Evolutionary conservation across 1,140 invertebrate genomes (phyloP).

Genomic region (Sesamia nonagrioides): DNA sequence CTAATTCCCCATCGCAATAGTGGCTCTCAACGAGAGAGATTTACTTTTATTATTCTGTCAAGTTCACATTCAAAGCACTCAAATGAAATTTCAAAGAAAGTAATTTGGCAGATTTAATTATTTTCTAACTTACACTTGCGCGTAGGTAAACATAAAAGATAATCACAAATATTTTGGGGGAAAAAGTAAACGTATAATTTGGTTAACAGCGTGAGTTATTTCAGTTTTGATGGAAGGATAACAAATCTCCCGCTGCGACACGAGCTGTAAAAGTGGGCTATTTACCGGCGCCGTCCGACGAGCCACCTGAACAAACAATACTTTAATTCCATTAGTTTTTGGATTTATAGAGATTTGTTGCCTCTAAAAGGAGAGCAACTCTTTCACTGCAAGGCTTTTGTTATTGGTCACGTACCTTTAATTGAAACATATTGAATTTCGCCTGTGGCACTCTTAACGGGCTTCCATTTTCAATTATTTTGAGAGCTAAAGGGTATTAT

Average conservation of each 20-base stretch:
- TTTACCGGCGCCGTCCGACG: slow-evolving; percentile 10
- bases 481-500: slow-evolving; percentile 7
- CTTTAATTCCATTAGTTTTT: slow-evolving; percentile 67
- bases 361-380: slow-evolving; percentile 21
- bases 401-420: slow-evolving; percentile 34
- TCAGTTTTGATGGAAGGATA: slow-evolving; percentile 54
- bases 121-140: background rate
- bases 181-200: slow-evolving; percentile 43
- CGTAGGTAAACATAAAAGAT: background rate
- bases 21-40: slow-evolving; percentile 5
- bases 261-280: slow-evolving; percentile 18
- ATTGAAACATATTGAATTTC: slow-evolving; percentile 41
- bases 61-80: slow-evolving; percentile 6
- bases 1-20: slow-evolving; percentile 22
- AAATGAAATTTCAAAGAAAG: slow-evolving; percentile 16
- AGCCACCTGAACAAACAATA: slow-evolving; percentile 67
- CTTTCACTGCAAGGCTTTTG: slow-evolving; percentile 24
- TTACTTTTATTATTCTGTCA: slow-evolving; percentile 38
- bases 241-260: slow-evolving; percentile 7
- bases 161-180: slow-evolving; percentile 22
- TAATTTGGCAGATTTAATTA: slow-evolving; percentile 16
- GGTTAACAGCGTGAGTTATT: slow-evolving; percentile 46
- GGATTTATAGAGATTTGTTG: slow-evolving; percentile 54
- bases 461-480: slow-evolving; percentile 7
- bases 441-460: background rate